Percentiles rank a stretch among this genome's conserved stretches.
phyloP scores from a whole-genome alignment of 2,113 vertebrate species.

The Lethenteron reissneri region DNA sequence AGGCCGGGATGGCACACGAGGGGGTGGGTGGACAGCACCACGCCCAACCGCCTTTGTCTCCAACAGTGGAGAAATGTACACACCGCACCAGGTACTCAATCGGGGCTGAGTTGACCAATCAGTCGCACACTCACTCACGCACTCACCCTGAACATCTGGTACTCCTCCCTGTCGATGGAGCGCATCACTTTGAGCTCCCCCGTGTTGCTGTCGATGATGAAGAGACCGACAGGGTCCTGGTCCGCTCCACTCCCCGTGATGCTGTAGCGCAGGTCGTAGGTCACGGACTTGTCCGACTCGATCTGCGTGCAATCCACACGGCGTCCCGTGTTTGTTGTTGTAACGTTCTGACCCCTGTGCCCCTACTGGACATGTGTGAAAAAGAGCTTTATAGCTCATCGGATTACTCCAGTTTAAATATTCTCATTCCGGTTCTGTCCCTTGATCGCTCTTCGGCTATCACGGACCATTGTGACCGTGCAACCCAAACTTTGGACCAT shows the following conservation, averaged over 20 bases:
- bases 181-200: conserved; percentile 1
- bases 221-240: neutral
- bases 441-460: no score
- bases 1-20: no score
- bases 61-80: no score
- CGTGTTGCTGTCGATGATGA: neutral
- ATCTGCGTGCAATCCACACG: neutral
- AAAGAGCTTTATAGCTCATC: neutral
- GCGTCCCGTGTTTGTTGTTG: neutral
- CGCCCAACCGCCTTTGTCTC: no score
- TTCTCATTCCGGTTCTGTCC: no score
- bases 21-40: no score
- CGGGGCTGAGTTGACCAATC: no score
- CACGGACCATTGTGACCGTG: no score
- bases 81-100: no score
- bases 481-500: no score
- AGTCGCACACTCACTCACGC: no score
- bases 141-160: conserved; percentile 2
- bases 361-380: neutral
- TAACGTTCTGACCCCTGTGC: neutral
- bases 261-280: neutral
- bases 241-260: conserved; percentile 1
- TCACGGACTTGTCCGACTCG: neutral
- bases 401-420: no score
- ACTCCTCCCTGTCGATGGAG: neutral